Evolutionary conservation across 2,113 vertebrate species (phyloP).

Genomic region (Marmota monax): DNA sequence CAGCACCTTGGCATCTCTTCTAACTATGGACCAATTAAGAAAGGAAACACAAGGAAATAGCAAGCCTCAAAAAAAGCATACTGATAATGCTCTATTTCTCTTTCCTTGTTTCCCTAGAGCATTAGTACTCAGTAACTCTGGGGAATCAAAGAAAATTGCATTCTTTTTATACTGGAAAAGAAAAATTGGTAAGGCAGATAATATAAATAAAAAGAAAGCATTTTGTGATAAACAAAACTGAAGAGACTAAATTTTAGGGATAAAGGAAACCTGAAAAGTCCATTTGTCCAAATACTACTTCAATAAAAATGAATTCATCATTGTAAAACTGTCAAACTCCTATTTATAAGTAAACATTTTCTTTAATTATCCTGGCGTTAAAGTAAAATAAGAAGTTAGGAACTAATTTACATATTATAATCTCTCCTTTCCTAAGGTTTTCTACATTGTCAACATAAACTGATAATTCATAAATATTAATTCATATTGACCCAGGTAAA

Average conservation of each 20-base stretch:
- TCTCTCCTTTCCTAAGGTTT: background rate
- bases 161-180: background rate
- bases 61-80: background rate
- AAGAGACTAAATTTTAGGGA: background rate
- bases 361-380: background rate
- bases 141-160: background rate
- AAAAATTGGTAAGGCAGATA: background rate
- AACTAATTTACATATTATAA: background rate
- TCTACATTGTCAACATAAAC: background rate
- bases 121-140: background rate
- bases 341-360: background rate
- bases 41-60: background rate
- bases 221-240: background rate
- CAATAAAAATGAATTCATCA: conserved; percentile 13
- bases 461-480: background rate
- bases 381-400: conserved; percentile 14
- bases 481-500: background rate
- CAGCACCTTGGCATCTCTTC: background rate
- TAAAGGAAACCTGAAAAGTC: conserved; percentile 17
- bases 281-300: background rate
- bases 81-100: background rate
- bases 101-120: background rate
- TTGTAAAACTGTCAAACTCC: background rate
- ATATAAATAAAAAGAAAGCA: background rate
- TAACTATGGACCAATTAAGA: background rate